Base-by-base conservation (phyloP, 92 coral and sea anemone species). In the Heliopora coerulea region DNA sequence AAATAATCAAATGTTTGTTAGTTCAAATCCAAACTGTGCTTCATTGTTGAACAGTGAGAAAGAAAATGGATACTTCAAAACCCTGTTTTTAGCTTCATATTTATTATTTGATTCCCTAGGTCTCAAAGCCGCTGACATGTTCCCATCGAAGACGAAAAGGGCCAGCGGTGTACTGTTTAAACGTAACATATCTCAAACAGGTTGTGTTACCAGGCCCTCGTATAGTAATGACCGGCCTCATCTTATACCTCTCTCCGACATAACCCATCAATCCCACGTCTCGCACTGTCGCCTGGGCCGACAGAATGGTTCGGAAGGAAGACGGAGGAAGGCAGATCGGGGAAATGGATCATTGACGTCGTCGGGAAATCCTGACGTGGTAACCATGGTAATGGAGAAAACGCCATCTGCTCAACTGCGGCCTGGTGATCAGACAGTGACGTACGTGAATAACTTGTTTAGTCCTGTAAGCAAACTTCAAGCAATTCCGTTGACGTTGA, bases 361-460 rank as follows among this genome's bases (percentile, higher is more conserved):
- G n/a, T n/a, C 52, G n/a, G 3, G 14, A 46, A 46, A 15, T 46
- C 10, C 2, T 46, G 52, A 46, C n/a, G 10, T 37, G 42, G 42
- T 37, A 37, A 4, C 42, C 42, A 37, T 37, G 42, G 11, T 11
- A 37, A 37, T 11, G 6, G 42, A 46, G 52, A 15, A 46, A 46
- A 2, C 52, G n/a, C 52, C 52, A 15, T 46, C 14, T 15, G 52
- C n/a, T 8, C 2, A 46, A 15, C 14, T 6, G 17, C 12, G n/a
- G 52, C 52, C 44, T 52, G 77, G 63, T 6, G 10, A 21, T 5
- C 63, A n/a, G 20, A 70, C 77, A 3, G 77, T 70, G 39, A 70
- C 77, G n/a, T 70, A 70, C 26, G 77, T 70, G 18, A 70, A 70
- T 70, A 70, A 70, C 54, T 70, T 70, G 42, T 70, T 70, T 39